Evolutionary conservation across 2,113 vertebrate genomes (phyloP).

Genomic region (Eleginops maclovinus): DNA sequence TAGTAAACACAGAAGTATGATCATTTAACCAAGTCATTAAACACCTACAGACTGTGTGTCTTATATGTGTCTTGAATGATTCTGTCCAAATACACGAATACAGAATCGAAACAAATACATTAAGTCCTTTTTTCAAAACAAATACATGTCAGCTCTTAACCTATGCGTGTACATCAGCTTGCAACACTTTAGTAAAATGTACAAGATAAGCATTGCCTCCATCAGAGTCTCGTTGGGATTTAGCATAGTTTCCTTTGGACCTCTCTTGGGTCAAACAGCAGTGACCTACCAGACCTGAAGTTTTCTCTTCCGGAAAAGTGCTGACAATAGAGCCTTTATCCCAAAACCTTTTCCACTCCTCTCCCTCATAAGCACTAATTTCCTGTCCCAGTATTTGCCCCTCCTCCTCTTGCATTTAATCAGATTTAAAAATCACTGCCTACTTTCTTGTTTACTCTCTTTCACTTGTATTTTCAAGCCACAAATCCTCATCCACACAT

Average conservation of each 20-base stretch:
- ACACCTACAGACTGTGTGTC: neutral
- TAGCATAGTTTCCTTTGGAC: slow-evolving; percentile 26
- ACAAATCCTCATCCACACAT: neutral
- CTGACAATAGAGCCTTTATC: slow-evolving; percentile 70
- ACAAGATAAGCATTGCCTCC: slow-evolving; percentile 17
- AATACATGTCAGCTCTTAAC: neutral
- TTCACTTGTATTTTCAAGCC: neutral
- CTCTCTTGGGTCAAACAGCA: slow-evolving; percentile 25
- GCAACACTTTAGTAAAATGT: neutral
- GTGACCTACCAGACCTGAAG: slow-evolving; percentile 31
- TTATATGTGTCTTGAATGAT: slow-evolving; percentile 17
- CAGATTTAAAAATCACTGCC: slow-evolving; percentile 19
- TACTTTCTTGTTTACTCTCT: neutral
- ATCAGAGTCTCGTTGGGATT: slow-evolving; percentile 8
- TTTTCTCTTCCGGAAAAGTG: slow-evolving; percentile 22
- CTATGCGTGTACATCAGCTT: neutral
- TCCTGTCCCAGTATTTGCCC: slow-evolving; percentile 48
- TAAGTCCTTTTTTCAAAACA: no score
- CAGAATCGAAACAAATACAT: neutral
- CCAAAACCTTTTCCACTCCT: slow-evolving; percentile 18
- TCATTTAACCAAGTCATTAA: no score
- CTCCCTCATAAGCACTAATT: slow-evolving; percentile 35
- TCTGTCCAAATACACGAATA: neutral
- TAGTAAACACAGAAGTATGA: neutral
- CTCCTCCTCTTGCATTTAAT: slow-evolving; percentile 20